Evolutionary conservation across 2,113 vertebrate species (phyloP).

Genomic region (Tangachromis dhanisi): DNA sequence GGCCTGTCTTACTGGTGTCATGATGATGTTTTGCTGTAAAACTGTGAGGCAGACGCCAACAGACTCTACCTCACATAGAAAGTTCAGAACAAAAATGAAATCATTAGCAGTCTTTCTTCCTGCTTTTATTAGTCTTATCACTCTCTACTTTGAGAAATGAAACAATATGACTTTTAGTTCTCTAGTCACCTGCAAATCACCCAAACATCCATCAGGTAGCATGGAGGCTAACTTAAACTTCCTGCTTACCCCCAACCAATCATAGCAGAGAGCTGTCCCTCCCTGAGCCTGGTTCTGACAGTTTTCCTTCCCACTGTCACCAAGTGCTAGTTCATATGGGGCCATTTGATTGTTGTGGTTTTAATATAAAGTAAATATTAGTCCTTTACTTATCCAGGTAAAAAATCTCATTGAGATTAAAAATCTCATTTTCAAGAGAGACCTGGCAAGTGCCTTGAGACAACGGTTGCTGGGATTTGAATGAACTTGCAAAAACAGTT

Average conservation of each 20-base stretch:
- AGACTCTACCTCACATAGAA: background rate
- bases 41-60: background rate
- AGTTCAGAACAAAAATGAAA: background rate
- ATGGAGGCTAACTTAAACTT: background rate
- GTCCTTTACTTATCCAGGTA: accelerated
- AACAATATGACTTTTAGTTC: background rate
- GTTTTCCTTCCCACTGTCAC: background rate
- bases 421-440: background rate
- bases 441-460: accelerated
- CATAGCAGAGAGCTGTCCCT: background rate
- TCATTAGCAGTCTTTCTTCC: background rate
- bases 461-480: background rate
- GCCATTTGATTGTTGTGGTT: background rate
- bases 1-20: background rate
- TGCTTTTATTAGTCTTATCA: background rate
- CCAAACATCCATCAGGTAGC: background rate
- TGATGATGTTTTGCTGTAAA: background rate
- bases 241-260: background rate
- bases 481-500: background rate
- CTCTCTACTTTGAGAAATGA: background rate
- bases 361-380: background rate
- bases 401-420: no score
- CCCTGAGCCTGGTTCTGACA: background rate
- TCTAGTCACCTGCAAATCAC: conserved; percentile 10
- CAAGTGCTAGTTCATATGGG: background rate